A percentile compares a stretch with the other conserved stretches of the same genome.
Evolutionary conservation across 1,140 invertebrate species (phyloP).

Genomic region (Chlorops oryzae): DNA sequence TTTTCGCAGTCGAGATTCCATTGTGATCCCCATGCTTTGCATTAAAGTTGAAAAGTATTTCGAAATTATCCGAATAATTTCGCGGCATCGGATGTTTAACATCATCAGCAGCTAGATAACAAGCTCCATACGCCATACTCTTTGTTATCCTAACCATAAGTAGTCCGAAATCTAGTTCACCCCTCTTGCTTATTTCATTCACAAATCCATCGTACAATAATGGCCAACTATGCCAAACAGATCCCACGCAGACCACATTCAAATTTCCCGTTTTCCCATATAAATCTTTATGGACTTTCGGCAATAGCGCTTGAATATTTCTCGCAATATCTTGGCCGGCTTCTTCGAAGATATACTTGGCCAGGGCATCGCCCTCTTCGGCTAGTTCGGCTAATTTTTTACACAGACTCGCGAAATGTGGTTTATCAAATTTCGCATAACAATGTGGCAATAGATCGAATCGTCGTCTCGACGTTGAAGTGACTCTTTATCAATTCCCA

Average conservation of each 20-base stretch:
- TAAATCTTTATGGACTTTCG: constrained; percentile 59
- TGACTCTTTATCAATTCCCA: constrained; percentile 71
- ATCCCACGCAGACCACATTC: constrained; percentile 86
- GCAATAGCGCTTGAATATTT: constrained; percentile 64
- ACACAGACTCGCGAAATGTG: constrained; percentile 71
- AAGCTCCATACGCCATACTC: constrained; percentile 66
- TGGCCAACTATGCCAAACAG: constrained; percentile 92
- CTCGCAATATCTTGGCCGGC: constrained; percentile 71
- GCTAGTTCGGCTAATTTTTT: constrained; percentile 65
- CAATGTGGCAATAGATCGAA: constrained; percentile 65
- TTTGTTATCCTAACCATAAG: constrained; percentile 60
- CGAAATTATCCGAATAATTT: constrained; percentile 51
- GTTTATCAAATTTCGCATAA: constrained; percentile 81
- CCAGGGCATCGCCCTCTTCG: constrained; percentile 64
- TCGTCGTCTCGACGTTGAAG: constrained; percentile 68
- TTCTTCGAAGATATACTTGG: constrained; percentile 65
- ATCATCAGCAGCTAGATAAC: constrained; percentile 64
- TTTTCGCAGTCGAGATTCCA: too few relatives aligned
- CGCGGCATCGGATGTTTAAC: constrained; percentile 49
- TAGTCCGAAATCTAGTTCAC: constrained; percentile 52
- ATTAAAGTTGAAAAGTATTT: too few relatives aligned
- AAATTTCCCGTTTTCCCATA: constrained; percentile 59
- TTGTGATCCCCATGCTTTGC: too few relatives aligned
- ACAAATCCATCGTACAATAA: constrained; percentile 67
- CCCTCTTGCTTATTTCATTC: constrained; percentile 52